These are phyloP conservation scores for Lepus timidus DNA, from an alignment of 2,113 vertebrate species.

Conservation along the genomic window DNA sequence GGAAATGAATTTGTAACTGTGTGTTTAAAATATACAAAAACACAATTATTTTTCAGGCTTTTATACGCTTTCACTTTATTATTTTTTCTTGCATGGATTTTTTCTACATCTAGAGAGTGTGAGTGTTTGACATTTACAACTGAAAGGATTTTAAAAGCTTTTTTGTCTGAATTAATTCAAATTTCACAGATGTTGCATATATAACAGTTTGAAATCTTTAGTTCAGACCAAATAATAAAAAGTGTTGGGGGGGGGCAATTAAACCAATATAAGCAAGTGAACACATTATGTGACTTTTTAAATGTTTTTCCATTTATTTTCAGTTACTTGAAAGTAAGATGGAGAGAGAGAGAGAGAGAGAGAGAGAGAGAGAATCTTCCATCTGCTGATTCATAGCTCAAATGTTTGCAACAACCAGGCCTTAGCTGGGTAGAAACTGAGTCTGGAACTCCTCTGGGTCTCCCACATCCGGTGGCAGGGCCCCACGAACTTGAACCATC, in stretches of 20 bases:
- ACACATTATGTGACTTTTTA: not conserved
- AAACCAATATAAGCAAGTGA: constrained; percentile 35
- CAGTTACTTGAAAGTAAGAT: no score
- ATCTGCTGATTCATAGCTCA: no score
- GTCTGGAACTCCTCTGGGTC: no score
- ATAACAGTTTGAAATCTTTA: constrained; percentile 56
- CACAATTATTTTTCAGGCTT: not conserved
- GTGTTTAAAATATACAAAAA: not conserved
- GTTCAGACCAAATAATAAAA: constrained; percentile 64
- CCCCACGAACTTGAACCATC: no score
- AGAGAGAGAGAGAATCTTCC: no score
- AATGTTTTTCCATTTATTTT: no score
- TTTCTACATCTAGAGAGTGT: constrained; percentile 67
- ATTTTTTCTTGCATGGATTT: not conserved
- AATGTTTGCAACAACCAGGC: no score
- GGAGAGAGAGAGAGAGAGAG: no score
- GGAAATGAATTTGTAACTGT: constrained; percentile 35
- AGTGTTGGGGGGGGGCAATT: not conserved
- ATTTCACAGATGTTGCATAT: constrained; percentile 43
- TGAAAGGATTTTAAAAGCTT: constrained; percentile 66
- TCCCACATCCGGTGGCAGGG: no score
- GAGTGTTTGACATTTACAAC: constrained; percentile 66
- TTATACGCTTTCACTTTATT: not conserved
- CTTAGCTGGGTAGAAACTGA: no score
- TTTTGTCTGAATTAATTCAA: constrained; percentile 72